A percentile compares a stretch with the other conserved stretches of the same genome.
Evolutionary conservation across 2,113 vertebrate genomes (phyloP).

Genomic region (Myotis lucifugus): DNA sequence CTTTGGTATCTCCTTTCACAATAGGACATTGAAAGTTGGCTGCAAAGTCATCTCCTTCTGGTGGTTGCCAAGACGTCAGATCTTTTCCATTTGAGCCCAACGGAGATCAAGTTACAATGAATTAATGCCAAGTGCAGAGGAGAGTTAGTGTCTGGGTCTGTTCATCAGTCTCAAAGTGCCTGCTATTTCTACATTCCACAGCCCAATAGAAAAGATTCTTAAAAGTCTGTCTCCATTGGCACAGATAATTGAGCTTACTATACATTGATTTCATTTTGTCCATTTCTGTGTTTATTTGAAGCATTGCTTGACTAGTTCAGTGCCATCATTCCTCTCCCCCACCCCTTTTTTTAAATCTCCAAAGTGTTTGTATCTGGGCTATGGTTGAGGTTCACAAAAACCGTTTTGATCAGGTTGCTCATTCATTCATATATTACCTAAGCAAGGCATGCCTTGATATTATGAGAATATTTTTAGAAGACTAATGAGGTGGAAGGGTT

Average conservation of each 20-base stretch:
- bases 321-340: not conserved
- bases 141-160: not conserved
- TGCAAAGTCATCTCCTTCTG: not conserved
- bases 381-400: constrained; percentile 57
- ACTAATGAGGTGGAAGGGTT: constrained; percentile 68
- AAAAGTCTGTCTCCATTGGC: not conserved
- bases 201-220: not conserved
- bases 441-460: constrained; percentile 41
- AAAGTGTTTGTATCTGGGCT: constrained; percentile 47
- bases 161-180: not conserved
- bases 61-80: not conserved
- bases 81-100: not conserved
- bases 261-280: constrained; percentile 41
- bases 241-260: constrained; percentile 16
- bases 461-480: constrained; percentile 68
- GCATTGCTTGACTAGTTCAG: not conserved
- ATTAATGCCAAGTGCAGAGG: constrained; percentile 27
- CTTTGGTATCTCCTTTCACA: not conserved
- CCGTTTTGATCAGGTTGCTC: constrained; percentile 41
- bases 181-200: constrained; percentile 6
- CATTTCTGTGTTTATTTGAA: constrained; percentile 41
- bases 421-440: constrained; percentile 47
- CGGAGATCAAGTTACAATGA: constrained; percentile 31
- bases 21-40: not conserved
- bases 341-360: not conserved